These are phyloP conservation scores for Lypha dubia DNA, from an alignment of 2,888 invertebrate genomes.

Conservation along the genomic window DNA sequence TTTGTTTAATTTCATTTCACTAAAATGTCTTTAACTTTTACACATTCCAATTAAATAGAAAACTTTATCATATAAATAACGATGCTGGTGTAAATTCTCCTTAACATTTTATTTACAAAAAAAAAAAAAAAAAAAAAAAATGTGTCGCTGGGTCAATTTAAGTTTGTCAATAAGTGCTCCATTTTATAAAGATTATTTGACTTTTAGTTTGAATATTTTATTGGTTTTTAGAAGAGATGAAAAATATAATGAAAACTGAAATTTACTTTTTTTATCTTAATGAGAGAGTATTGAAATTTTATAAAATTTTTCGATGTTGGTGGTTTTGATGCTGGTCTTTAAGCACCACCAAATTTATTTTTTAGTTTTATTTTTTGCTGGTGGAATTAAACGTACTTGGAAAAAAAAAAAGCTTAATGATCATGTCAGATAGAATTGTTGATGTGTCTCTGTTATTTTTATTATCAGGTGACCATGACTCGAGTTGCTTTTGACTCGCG, in stretches of 20 bases:
- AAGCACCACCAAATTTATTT: background rate
- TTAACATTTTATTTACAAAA: background rate
- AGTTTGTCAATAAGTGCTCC: constrained; percentile 58
- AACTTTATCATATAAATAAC: constrained; percentile 13
- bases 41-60: constrained; percentile 24
- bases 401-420: constrained; percentile 37
- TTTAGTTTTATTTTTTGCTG: background rate
- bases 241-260: constrained; percentile 53
- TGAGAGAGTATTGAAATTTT: constrained; percentile 49
- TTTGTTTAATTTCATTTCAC: constrained; percentile 3
- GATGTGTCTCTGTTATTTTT: background rate
- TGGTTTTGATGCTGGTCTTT: constrained; percentile 37
- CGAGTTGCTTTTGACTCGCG: background rate
- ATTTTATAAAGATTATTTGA: constrained; percentile 38
- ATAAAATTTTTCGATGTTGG: constrained; percentile 59
- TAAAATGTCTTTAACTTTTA: constrained; percentile 17
- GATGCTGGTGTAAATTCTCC: constrained; percentile 17
- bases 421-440: constrained; percentile 36
- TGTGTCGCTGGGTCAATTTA: constrained; percentile 56
- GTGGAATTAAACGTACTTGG: background rate
- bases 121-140: too few relatives aligned
- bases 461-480: background rate
- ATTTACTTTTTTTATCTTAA: constrained; percentile 54
- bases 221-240: constrained; percentile 20
- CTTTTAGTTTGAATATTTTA: constrained; percentile 2